Conservation (phyloP, 2,888 invertebrate genomes). For the Troilus luridus region DNA sequence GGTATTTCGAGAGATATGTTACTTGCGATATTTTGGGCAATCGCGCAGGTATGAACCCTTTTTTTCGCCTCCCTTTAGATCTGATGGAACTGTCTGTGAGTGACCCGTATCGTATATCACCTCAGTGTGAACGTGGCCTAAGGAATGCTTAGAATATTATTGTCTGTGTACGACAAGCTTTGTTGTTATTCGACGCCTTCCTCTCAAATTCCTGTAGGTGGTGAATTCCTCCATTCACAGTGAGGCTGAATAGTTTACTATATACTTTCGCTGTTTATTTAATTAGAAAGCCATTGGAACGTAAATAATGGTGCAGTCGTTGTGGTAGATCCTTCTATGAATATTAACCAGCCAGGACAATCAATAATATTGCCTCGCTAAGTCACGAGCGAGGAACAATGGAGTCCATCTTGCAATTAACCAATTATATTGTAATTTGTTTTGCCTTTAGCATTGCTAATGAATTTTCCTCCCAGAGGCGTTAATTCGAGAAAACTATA, state of each 20-base stretch:
- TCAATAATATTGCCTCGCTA: constrained; percentile 27
- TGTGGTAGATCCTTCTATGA: constrained; percentile 26
- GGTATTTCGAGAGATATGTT: too few species aligned
- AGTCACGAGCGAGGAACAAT: constrained; percentile 44
- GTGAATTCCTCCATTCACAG: neutral
- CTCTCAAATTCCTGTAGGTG: neutral
- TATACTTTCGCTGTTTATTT: neutral
- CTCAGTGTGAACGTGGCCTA: too few species aligned
- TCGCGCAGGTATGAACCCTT: too few species aligned
- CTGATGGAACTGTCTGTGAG: too few species aligned
- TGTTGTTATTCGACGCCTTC: neutral
- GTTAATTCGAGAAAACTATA: constrained; percentile 50
- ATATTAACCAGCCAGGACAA: constrained; percentile 39
- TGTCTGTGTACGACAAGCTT: neutral
- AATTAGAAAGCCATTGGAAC: constrained; percentile 8
- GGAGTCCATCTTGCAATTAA: constrained; percentile 38
- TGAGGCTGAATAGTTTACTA: neutral
- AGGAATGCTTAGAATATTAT: too few species aligned
- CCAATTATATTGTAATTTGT: constrained; percentile 50
- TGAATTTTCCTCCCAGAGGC: constrained; percentile 40
- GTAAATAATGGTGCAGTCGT: constrained; percentile 1
- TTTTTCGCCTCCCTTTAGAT: too few species aligned
- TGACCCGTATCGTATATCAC: too few species aligned
- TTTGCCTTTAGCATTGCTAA: constrained; percentile 52
- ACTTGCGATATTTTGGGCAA: too few species aligned